Evolutionary conservation across 1,140 invertebrate genomes (phyloP).

Genomic region (Neodiprion virginianus): DNA sequence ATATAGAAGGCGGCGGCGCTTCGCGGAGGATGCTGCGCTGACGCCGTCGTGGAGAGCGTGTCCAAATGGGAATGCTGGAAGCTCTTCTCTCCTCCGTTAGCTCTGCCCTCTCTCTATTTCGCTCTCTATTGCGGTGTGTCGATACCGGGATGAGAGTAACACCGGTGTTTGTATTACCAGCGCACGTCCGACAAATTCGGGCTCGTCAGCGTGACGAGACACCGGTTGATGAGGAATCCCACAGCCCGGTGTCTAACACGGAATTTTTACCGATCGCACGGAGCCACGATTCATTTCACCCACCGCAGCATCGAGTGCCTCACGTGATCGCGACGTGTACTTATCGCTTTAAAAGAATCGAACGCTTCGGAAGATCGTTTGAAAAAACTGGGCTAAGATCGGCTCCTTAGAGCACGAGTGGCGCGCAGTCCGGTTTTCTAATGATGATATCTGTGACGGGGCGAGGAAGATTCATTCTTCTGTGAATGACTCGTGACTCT

Average conservation of each 20-base stretch:
- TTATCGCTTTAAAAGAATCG: not conserved
- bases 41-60: conserved; percentile 39
- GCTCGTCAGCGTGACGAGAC: conserved; percentile 3
- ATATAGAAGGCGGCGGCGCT: not conserved
- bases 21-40: not conserved
- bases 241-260: not conserved
- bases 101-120: conserved; percentile 1
- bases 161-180: not conserved
- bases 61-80: conserved; percentile 38
- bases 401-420: too few relatives aligned
- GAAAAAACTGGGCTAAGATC: too few relatives aligned
- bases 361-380: not conserved
- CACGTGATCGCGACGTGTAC: not conserved
- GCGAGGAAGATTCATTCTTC: not conserved
- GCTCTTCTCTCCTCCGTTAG: not conserved
- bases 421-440: not conserved
- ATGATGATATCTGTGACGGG: conserved; percentile 2
- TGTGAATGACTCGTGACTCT: not conserved
- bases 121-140: not conserved
- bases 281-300: not conserved
- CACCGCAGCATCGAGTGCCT: not conserved
- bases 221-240: conserved; percentile 6
- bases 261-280: not conserved
- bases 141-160: not conserved
- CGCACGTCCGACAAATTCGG: conserved; percentile 6